Evolutionary conservation across 2,888 invertebrate genomes (phyloP).

Genomic region (Drosophila stalkeri): DNA sequence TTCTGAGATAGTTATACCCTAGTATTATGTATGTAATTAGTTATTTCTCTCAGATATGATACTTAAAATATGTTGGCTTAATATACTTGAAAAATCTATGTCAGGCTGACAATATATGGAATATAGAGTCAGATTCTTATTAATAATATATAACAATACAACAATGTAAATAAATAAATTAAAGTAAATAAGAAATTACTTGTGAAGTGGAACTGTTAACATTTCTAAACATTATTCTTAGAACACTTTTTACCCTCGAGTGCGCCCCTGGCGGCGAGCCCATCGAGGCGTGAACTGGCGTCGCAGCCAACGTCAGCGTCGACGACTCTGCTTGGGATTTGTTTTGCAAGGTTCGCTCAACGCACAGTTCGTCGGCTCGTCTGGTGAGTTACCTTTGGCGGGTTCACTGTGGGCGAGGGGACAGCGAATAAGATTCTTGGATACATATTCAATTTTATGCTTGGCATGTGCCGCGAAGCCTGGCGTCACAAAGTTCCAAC

Average conservation of each 20-base stretch:
- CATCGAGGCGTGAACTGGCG: slow-evolving; percentile 50
- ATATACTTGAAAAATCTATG: no score
- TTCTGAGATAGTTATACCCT: no score
- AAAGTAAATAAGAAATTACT: no score
- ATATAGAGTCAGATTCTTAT: no score
- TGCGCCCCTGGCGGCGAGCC: slow-evolving; percentile 37
- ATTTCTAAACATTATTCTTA: neutral
- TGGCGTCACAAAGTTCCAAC: slow-evolving; percentile 61
- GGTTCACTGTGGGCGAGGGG: slow-evolving; percentile 13
- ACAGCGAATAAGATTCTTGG: slow-evolving; percentile 27
- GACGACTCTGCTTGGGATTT: slow-evolving; percentile 47
- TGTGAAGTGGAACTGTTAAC: no score
- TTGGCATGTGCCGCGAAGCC: slow-evolving; percentile 75
- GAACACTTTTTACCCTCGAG: no score
- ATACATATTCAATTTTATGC: slow-evolving; percentile 79
- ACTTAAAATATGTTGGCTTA: no score
- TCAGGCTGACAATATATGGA: no score
- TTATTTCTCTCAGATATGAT: no score
- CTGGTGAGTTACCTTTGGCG: slow-evolving; percentile 56
- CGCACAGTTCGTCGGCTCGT: slow-evolving; percentile 60
- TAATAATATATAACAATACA: no score
- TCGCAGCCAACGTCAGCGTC: slow-evolving; percentile 13
- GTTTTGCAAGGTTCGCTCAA: slow-evolving; percentile 70
- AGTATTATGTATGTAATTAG: no score
- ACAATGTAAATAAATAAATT: no score